Percentiles rank a stretch among this genome's conserved stretches.
These are phyloP conservation scores for Syngnathus rostellatus DNA, from an alignment of 2,797 vertebrate species.

Conservation along the genomic window DNA sequence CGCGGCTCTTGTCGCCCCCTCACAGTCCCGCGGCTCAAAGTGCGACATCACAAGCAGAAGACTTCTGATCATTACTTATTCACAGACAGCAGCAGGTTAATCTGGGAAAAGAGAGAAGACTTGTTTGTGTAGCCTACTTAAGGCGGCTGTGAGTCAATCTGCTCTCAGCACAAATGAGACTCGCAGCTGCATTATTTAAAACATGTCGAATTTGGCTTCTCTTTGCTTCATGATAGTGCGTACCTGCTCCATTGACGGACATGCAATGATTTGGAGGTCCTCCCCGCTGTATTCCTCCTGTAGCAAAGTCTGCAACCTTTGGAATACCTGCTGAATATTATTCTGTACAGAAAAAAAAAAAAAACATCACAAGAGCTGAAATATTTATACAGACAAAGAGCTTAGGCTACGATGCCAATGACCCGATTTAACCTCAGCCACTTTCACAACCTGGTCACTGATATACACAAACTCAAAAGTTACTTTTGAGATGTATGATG, in stretches of 20 bases:
- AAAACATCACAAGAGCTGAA: background rate
- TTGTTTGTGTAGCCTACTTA: slow-evolving; percentile 31
- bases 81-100: slow-evolving; percentile 84
- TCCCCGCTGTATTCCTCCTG: slow-evolving; percentile 92
- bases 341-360: slow-evolving; percentile 59
- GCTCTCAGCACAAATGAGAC: slow-evolving; percentile 35
- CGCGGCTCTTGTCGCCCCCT: slow-evolving; percentile 25
- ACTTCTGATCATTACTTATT: slow-evolving; percentile 72
- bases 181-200: slow-evolving; percentile 14
- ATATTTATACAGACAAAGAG: background rate
- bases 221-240: slow-evolving; percentile 18
- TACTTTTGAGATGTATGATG: background rate
- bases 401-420: background rate
- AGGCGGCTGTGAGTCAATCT: slow-evolving; percentile 22
- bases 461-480: background rate
- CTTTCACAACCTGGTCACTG: background rate
- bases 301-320: slow-evolving; percentile 83
- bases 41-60: slow-evolving; percentile 24
- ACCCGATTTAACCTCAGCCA: background rate
- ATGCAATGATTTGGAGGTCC: slow-evolving; percentile 91
- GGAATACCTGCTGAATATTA: slow-evolving; percentile 95
- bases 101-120: slow-evolving; percentile 67
- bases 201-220: slow-evolving; percentile 18
- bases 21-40: slow-evolving; percentile 24
- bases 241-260: slow-evolving; percentile 86